Percentiles rank a stretch among this genome's conserved stretches.
Conservation (phyloP, 2,113 vertebrate species). For the Falcunculus frontatus region DNA sequence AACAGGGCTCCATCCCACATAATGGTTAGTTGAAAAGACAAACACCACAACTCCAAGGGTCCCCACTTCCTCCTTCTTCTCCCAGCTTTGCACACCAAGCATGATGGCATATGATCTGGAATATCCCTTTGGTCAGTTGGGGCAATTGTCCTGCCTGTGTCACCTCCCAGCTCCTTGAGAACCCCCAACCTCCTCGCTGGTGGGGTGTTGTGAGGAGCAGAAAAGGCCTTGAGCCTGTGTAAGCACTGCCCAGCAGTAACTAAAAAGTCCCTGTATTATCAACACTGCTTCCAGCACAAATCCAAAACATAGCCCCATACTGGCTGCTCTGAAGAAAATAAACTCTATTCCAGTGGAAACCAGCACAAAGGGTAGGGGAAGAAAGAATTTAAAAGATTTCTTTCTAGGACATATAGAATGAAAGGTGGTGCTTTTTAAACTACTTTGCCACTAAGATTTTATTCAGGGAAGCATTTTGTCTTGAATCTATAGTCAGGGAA, state of each 20-base stretch:
- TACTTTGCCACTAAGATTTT: background rate
- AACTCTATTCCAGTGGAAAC: background rate
- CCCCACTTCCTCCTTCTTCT: background rate
- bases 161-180: background rate
- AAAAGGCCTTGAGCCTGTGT: background rate
- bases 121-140: background rate
- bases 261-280: background rate
- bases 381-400: background rate
- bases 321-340: background rate
- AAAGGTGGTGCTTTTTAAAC: background rate
- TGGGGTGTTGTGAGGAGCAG: background rate
- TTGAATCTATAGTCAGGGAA: background rate
- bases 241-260: background rate
- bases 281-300: background rate
- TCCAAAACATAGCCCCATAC: background rate
- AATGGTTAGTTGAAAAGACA: background rate
- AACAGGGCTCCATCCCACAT: background rate
- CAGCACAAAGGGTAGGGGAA: background rate
- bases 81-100: background rate
- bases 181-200: rapidly evolving
- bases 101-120: background rate
- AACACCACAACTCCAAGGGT: background rate
- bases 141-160: background rate
- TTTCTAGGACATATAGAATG: background rate
- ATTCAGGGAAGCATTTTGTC: background rate